These are phyloP conservation scores for Platysternon megacephalum DNA, from an alignment of 2,113 vertebrate genomes.

Conservation along the genomic window DNA sequence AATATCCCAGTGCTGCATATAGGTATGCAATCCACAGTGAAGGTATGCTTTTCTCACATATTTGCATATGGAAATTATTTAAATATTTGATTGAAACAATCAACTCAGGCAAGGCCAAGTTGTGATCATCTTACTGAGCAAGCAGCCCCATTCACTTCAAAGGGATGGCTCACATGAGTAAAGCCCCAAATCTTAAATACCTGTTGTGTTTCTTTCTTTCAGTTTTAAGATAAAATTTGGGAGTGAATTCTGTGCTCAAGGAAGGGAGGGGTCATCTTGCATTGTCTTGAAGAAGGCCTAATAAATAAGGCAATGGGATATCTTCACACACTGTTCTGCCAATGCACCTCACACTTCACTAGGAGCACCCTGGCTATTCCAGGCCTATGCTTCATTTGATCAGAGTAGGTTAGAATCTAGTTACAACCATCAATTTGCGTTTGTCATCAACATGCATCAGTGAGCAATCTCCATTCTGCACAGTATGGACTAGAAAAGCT, in stretches of 20 bases:
- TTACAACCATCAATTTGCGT: not conserved
- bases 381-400: not conserved
- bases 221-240: not conserved
- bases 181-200: not conserved
- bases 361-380: not conserved
- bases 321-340: not conserved
- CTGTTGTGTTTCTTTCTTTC: not conserved
- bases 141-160: constrained; percentile 15
- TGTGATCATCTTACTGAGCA: constrained; percentile 50
- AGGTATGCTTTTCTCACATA: not conserved
- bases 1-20: not conserved
- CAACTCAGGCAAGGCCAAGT: constrained; percentile 1
- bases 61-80: constrained; percentile 62
- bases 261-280: not conserved
- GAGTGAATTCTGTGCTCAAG: not conserved
- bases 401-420: not conserved
- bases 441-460: not conserved
- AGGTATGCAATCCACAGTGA: not conserved
- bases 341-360: not conserved
- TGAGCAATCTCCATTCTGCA: not conserved
- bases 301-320: not conserved
- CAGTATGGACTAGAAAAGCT: not conserved
- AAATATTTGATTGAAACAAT: constrained; percentile 68
- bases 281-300: not conserved
- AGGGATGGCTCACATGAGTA: constrained; percentile 42